Percentiles rank a stretch among this genome's conserved stretches.
Evolutionary conservation across 2,888 invertebrate species (phyloP).

Genomic region (Smittia aterrima): DNA sequence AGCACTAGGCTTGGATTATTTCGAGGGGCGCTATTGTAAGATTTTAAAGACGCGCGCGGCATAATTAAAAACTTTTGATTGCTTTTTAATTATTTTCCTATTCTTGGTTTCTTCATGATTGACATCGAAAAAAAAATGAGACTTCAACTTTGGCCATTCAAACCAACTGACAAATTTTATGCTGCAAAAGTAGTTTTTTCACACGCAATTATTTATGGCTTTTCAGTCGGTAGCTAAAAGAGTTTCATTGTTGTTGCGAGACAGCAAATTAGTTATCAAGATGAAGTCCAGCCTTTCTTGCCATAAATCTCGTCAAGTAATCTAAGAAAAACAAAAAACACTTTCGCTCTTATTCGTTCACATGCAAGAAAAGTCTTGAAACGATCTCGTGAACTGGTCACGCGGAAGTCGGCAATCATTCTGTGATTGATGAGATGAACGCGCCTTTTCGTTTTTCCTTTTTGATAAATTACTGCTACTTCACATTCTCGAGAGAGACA

Average conservation of each 20-base stretch:
- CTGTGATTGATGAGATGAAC: not conserved
- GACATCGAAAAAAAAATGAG: too few species aligned
- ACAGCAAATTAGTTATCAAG: too few species aligned
- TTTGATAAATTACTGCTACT: slow-evolving; percentile 4
- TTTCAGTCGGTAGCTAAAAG: too few species aligned
- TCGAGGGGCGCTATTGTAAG: not conserved
- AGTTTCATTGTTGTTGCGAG: too few species aligned
- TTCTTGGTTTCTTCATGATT: not conserved
- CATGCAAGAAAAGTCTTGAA: too few species aligned
- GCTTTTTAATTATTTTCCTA: slow-evolving; percentile 11
- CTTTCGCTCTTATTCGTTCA: too few species aligned
- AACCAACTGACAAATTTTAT: too few species aligned
- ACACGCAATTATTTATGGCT: not conserved
- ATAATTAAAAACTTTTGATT: slow-evolving; percentile 9
- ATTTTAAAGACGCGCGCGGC: slow-evolving; percentile 1
- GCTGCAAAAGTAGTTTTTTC: not conserved
- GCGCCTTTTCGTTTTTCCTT: not conserved
- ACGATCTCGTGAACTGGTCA: not conserved
- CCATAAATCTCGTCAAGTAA: too few species aligned
- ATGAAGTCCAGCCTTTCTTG: too few species aligned
- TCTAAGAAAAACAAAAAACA: too few species aligned
- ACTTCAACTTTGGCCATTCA: too few species aligned
- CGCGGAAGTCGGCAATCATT: not conserved
- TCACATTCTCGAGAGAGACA: not conserved
- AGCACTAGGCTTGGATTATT: not conserved